These are phyloP conservation scores for Anadara kagoshimensis DNA, from an alignment of 1,140 invertebrate genomes.

Conservation along the genomic window DNA sequence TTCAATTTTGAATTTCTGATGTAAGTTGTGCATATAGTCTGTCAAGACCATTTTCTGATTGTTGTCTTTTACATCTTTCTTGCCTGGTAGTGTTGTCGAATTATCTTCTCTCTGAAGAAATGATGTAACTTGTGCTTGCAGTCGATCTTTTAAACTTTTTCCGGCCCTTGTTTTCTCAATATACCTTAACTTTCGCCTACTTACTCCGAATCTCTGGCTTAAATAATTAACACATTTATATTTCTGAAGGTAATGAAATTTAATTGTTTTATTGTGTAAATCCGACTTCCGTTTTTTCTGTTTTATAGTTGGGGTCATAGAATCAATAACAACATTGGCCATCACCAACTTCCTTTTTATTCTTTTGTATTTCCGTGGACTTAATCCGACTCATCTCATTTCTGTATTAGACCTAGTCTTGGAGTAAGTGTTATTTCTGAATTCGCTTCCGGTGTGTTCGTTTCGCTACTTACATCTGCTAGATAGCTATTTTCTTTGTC, in stretches of 20 bases:
- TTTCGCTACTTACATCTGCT: background rate
- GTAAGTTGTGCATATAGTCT: constrained; percentile 6
- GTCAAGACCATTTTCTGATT: background rate
- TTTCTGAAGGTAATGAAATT: background rate
- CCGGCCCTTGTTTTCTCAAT: background rate
- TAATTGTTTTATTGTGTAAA: background rate
- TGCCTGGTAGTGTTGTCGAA: background rate
- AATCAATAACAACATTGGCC: constrained; percentile 2
- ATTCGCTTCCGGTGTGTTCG: no score
- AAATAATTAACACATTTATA: background rate
- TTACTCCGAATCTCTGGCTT: background rate
- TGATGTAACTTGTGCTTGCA: background rate
- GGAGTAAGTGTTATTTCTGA: no score
- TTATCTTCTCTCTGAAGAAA: constrained; percentile 21
- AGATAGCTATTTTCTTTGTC: background rate
- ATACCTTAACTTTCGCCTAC: background rate
- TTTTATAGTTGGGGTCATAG: background rate
- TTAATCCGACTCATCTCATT: background rate
- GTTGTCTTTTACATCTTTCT: background rate
- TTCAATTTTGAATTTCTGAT: constrained; percentile 2
- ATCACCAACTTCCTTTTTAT: background rate
- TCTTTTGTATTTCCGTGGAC: background rate
- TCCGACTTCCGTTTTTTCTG: constrained; percentile 3
- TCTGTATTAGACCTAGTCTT: background rate
- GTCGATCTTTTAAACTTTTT: background rate